Conservation (phyloP, 2,888 invertebrate genomes). For the Neoaliturus tenellus region DNA sequence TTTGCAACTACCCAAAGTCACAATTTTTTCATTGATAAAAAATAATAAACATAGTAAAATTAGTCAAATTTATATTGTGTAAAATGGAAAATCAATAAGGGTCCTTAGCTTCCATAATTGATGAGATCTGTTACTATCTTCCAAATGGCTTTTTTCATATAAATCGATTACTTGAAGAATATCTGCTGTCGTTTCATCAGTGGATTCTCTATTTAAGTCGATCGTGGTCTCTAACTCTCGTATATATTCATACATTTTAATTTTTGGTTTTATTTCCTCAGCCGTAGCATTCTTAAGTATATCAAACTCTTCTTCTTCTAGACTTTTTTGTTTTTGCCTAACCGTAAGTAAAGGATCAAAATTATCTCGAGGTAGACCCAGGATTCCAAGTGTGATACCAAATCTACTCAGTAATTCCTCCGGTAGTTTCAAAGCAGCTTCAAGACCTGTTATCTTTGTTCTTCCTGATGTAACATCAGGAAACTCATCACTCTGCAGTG, state of each 20-base stretch:
- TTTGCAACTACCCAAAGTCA: too few relatives aligned
- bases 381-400: not conserved
- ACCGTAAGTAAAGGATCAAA: constrained; percentile 4
- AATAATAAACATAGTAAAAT: too few relatives aligned
- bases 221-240: not conserved
- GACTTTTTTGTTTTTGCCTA: constrained; percentile 6
- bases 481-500: not conserved
- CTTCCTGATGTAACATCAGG: too few relatives aligned
- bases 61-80: too few relatives aligned
- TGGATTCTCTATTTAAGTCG: not conserved
- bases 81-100: too few relatives aligned
- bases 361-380: not conserved
- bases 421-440: not conserved
- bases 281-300: not conserved
- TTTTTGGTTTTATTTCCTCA: not conserved
- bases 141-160: not conserved
- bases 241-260: constrained; percentile 18
- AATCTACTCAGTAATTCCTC: not conserved
- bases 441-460: not conserved
- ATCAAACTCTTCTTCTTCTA: constrained; percentile 7
- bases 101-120: not conserved
- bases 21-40: too few relatives aligned
- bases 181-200: not conserved
- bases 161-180: not conserved
- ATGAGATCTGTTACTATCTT: constrained; percentile 6